Evolutionary conservation across 2,797 vertebrate genomes (phyloP), one percentile per base, ranked within the genome.

Genomic region (Myotis daubentonii): DNA sequence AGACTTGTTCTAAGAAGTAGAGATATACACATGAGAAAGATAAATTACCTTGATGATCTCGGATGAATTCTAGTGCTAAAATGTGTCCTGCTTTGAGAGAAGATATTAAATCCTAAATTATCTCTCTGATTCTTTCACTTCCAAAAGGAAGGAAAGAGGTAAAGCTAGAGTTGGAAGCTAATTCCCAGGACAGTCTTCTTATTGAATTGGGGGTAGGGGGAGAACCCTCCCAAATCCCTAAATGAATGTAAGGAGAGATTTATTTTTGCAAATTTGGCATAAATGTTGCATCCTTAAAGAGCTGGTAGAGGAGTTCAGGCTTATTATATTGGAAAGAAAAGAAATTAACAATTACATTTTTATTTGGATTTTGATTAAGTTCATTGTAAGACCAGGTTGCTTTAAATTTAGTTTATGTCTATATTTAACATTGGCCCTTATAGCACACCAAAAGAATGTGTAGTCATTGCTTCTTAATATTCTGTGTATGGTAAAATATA

Each of bases 231-330:
- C 53, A 91, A 89, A 47, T 91, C 65, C 44, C 47, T 87, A 25
- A 74, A 55, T 88, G 85, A 93, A 87, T 72, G 11, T 89, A 57
- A 96, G 71, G 60, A 89, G 71, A 93, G 55, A 91, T 87, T 94
- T 94, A 20, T 96, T 83, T 94, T 84, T 81, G 44, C 60, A 95
- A 47, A 87, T 92, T 72, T 94, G 87, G 62, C 86, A 71, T 85
- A 89, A 94, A 79, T 93, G 33, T 91, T 89, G 28, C 19, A 57
- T 70, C n/a, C 55, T 71, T 88, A 38, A 87, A 66, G 30, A 87
- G 8, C 49, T 51, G 33, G 28, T 83, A 72, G 53, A 80, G n/a
- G 82, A 91, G n/a, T 81, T 87, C 30, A 79, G 20, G 53, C 55
- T 84, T 92, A 66, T 6, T n/a, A 68, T 6, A 33, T 68, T 92